Percentiles rank a stretch among this genome's conserved stretches.
phyloP scores from a whole-genome alignment of 2,888 invertebrate genomes.

The Sipha maydis region DNA sequence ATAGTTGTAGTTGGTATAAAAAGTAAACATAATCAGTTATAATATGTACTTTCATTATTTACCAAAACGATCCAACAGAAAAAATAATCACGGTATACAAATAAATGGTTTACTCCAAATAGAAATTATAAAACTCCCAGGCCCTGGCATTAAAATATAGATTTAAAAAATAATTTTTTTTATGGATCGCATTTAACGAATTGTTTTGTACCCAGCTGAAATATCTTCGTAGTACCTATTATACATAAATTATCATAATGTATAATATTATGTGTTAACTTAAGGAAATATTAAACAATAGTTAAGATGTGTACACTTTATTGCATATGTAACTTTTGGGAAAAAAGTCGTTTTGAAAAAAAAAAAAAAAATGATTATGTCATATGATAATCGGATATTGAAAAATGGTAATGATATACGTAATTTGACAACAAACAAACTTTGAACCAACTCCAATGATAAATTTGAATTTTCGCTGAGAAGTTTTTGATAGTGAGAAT shows the following conservation, averaged over 20 bases:
- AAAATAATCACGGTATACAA: background rate
- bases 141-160: background rate
- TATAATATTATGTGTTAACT: too few species aligned
- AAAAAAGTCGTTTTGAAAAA: too few species aligned
- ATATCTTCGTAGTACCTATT: too few species aligned
- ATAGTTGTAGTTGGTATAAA: too few species aligned
- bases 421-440: background rate
- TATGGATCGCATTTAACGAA: too few species aligned
- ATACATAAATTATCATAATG: too few species aligned
- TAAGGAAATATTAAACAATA: too few species aligned
- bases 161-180: background rate
- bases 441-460: background rate
- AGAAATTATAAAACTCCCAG: background rate
- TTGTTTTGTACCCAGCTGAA: too few species aligned
- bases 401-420: background rate
- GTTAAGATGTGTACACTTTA: too few species aligned
- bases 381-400: background rate
- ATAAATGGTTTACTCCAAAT: background rate
- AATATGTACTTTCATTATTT: background rate
- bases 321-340: too few species aligned
- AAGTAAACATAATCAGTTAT: background rate
- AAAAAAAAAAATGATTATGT: too few species aligned
- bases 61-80: background rate
- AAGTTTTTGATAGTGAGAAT: slow-evolving; percentile 14
- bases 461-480: background rate